A percentile compares a stretch with the other conserved stretches of the same genome.
Conservation (phyloP, 2,113 vertebrate genomes). For the Takifugu flavidus region DNA sequence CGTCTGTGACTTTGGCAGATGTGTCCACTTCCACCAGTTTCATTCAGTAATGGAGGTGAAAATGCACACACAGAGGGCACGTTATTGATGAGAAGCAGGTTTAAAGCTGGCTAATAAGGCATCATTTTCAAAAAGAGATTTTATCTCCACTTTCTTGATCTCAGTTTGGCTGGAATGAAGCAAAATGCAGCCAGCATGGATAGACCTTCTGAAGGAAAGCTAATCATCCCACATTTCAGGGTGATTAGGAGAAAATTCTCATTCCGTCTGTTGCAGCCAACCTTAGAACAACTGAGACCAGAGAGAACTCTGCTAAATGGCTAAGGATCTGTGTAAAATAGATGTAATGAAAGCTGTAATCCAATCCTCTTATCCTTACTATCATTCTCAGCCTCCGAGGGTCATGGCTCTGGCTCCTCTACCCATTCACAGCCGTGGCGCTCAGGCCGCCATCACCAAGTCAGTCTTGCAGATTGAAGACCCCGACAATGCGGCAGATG, state of each 20-base stretch:
- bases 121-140: not conserved
- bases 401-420: conserved; percentile 80
- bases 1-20: too few relatives aligned
- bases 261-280: not conserved
- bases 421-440: conserved; percentile 68
- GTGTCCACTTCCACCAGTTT: too few relatives aligned
- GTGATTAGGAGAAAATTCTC: not conserved
- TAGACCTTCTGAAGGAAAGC: not conserved
- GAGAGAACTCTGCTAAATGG: too few relatives aligned
- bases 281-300: not conserved
- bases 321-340: too few relatives aligned
- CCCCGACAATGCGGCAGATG: conserved; percentile 84
- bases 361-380: not conserved
- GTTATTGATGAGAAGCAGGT: not conserved
- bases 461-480: conserved; percentile 82
- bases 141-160: conserved; percentile 7
- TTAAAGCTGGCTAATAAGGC: conserved; percentile 23
- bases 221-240: conserved; percentile 5
- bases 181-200: not conserved
- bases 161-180: not conserved
- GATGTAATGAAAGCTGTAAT: not conserved
- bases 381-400: conserved; percentile 80
- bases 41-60: too few relatives aligned
- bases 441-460: conserved; percentile 66
- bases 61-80: too few relatives aligned